Base-by-base conservation (phyloP, 2,113 vertebrate genomes). In the Sander vitreus region DNA sequence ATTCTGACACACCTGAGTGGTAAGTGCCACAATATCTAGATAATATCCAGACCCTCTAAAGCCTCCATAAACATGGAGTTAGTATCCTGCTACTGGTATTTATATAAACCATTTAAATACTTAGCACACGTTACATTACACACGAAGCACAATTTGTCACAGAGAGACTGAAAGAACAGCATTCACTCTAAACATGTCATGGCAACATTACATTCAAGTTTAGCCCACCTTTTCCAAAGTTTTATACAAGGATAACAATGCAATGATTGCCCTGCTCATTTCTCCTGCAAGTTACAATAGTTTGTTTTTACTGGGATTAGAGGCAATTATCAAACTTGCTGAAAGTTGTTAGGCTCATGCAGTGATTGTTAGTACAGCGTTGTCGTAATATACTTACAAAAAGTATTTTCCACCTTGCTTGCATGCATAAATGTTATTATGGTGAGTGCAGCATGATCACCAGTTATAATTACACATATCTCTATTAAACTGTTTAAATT, bases 11-110 rank as follows among this genome's bases (percentile, higher is more conserved):
- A 57, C 91, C 91, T 93, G 93, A 94, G 92, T 94, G 93, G 15
- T 21, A 64, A 71, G 53, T 89, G 89, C 89, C 94, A 93, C 91
- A 92, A 93, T 91, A 80, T 82, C 76, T 88, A 95, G 96, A 97
- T 94, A 94, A 91, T 95, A 94, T 95, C 95, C 96, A 97, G 96
- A 96, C 80, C 77, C 85, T 93, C 90, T 83, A 70, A 78, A 64
- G 81, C 89, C 90, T 92, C 94, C 92, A 89, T 81, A 93, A 94
- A 93, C 83, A 90, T 89, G 80, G 66, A 69, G 90, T 93, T 93
- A 89, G 76, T 86, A 84, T 55, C 83, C 78, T 67, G 69, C 64
- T 94, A 91, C 84, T 91, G 93, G 91, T 93, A 85, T 69, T 62
- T 83, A 92, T 90, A 85, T 91, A 88, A 92, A 93, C 83, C 89